Evolutionary conservation across 2,888 invertebrate species (phyloP), one percentile per base, ranked within the genome.

Genomic region (Bombylius discolor): DNA sequence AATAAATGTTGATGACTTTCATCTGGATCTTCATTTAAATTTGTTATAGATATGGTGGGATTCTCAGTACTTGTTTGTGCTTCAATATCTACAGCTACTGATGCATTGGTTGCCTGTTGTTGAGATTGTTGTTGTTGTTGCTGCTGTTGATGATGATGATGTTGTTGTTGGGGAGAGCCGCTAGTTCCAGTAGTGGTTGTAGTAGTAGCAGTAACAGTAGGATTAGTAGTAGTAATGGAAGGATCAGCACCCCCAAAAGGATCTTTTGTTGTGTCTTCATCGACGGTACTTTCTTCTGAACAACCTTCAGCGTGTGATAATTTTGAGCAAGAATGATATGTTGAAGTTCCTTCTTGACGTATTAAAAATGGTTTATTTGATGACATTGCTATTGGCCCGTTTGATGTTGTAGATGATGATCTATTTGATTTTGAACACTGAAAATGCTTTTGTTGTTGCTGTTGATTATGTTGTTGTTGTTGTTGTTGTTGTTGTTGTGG

Each of bases 331-430:
- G 83, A 83, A 58, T 83, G 74, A 71, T 83, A 81, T 68, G 83
- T 82, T 53, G 89, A 89, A 51, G 90, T 89, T 65, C 89, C 86
- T 76, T 90, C 89, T 76, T 90, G 90, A 62, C 90, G 81, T 77
- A 87, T 89, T 62, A 90, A 77, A 60, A 89, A 85, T 62, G 90
- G 90, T 71, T 90, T 90, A 58, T 80, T 79, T 61, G 78, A 76
- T 53, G 77, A 69, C 68, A 69, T 68, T 55, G 64, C 67, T 58
- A 68, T 70, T 60, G 73, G 73, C 58, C 72, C 71, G 63, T 72
- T 72, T 3, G 67, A 67, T 51, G 73, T 70, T 61, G 65, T 66
- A 7, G 45, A 45, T 45, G 45, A 45, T 44, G 5, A 12, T 12
- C 49, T 56, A 46, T 56, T 52, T 3, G 23, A 23, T 23, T 23